Evolutionary conservation across 2,888 invertebrate species (phyloP).

Genomic region (Buathra laborator): DNA sequence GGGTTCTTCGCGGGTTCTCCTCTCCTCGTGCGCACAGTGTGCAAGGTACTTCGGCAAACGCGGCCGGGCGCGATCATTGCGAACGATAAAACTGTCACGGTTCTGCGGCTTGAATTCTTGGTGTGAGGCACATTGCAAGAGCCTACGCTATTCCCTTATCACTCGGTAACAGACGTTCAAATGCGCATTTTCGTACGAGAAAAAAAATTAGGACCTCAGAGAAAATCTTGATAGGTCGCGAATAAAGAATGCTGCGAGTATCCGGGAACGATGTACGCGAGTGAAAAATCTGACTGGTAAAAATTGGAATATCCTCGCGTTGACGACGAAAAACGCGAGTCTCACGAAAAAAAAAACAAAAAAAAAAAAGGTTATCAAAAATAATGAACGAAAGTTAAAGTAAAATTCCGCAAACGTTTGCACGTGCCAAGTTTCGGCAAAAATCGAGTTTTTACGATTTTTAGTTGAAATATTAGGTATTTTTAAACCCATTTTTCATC

Average conservation of each 20-base stretch:
- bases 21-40: slow-evolving; percentile 6
- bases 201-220: neutral
- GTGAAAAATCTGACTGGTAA: neutral
- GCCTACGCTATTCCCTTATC: slow-evolving; percentile 68
- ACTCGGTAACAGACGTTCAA: slow-evolving; percentile 70
- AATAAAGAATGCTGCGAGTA: neutral
- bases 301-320: slow-evolving; percentile 2
- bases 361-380: neutral
- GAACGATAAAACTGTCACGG: slow-evolving; percentile 73
- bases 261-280: neutral
- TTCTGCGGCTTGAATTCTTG: slow-evolving; percentile 46
- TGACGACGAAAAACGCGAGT: neutral
- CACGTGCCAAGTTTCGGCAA: too few relatives aligned
- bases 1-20: neutral
- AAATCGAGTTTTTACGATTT: too few relatives aligned
- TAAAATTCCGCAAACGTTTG: neutral
- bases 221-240: slow-evolving; percentile 36
- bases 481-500: too few relatives aligned
- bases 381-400: neutral
- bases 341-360: neutral
- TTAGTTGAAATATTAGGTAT: too few relatives aligned
- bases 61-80: slow-evolving; percentile 67
- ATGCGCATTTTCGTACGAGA: slow-evolving; percentile 47
- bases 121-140: slow-evolving; percentile 22
- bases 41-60: slow-evolving; percentile 49